Evolutionary conservation across 2,888 invertebrate genomes (phyloP).

Genomic region (Druceiella hillmani): DNA sequence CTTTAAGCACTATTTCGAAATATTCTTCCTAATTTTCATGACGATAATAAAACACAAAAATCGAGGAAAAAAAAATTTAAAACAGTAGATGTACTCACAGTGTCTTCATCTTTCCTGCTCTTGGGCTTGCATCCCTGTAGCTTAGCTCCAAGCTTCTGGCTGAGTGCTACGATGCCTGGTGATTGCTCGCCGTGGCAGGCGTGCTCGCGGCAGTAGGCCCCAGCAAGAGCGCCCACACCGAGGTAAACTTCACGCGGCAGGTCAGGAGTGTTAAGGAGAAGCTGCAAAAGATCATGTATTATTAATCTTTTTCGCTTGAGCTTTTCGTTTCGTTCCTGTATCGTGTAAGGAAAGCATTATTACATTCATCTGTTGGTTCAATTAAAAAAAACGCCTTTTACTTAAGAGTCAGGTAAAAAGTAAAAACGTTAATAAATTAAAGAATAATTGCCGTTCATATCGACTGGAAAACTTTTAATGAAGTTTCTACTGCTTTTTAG

Average conservation of each 20-base stretch:
- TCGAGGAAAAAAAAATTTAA: slow-evolving; percentile 7
- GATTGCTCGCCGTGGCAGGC: slow-evolving; percentile 45
- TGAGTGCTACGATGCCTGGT: slow-evolving; percentile 53
- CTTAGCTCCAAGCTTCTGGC: slow-evolving; percentile 59
- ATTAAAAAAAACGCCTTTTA: slow-evolving; percentile 12
- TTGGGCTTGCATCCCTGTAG: slow-evolving; percentile 62
- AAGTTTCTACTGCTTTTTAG: too few species aligned
- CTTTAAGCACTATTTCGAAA: too few species aligned
- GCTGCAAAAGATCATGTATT: slow-evolving; percentile 32
- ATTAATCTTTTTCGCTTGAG: slow-evolving; percentile 13
- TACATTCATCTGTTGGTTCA: not conserved
- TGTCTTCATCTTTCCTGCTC: slow-evolving; percentile 61
- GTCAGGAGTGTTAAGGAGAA: slow-evolving; percentile 54
- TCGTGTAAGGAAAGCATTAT: not conserved
- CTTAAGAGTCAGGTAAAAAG: too few species aligned
- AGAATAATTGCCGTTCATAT: too few species aligned
- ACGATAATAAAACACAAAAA: slow-evolving; percentile 3
- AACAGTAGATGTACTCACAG: slow-evolving; percentile 33
- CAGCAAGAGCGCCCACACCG: slow-evolving; percentile 67
- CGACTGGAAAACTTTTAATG: too few species aligned
- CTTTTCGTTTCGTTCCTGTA: not conserved
- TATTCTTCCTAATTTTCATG: not conserved
- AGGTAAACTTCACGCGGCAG: slow-evolving; percentile 65
- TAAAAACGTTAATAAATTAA: too few species aligned
- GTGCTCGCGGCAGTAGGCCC: slow-evolving; percentile 64